Conservation (phyloP, 2,113 vertebrate species). For the Lophotis ruficrista region DNA sequence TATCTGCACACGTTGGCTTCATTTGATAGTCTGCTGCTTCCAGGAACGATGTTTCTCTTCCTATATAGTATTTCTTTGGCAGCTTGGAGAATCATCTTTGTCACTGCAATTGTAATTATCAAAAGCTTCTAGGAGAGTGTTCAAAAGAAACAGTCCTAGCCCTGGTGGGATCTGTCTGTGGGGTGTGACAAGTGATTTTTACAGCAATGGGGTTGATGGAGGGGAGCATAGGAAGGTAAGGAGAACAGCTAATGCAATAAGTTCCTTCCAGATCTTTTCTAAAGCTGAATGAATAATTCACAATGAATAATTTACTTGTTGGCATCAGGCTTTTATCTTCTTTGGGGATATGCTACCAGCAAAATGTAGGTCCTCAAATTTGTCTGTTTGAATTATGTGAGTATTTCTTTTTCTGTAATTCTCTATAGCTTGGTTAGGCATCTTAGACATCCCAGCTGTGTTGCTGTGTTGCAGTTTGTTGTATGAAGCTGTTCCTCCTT, state of each 20-base stretch:
- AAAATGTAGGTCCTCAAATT: background rate
- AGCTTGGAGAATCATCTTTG: background rate
- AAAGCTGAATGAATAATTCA: conserved; percentile 6
- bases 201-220: background rate
- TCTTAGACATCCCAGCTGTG: background rate
- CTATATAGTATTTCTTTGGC: background rate
- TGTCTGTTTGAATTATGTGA: background rate
- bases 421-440: background rate
- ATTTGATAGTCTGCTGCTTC: background rate
- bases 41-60: background rate
- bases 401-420: background rate
- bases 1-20: accelerated
- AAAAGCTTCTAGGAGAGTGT: background rate
- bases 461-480: background rate
- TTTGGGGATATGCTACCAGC: background rate
- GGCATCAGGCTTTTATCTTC: conserved; percentile 29
- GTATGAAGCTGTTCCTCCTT: background rate
- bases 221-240: background rate
- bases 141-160: background rate
- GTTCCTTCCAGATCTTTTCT: background rate
- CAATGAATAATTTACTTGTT: conserved; percentile 31
- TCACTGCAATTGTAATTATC: background rate
- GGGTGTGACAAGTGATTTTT: background rate
- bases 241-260: background rate
- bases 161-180: background rate